Conservation (phyloP, 30 jellyfish, hydroid and myxozoan genomes). For the Clytia hemisphaerica region DNA sequence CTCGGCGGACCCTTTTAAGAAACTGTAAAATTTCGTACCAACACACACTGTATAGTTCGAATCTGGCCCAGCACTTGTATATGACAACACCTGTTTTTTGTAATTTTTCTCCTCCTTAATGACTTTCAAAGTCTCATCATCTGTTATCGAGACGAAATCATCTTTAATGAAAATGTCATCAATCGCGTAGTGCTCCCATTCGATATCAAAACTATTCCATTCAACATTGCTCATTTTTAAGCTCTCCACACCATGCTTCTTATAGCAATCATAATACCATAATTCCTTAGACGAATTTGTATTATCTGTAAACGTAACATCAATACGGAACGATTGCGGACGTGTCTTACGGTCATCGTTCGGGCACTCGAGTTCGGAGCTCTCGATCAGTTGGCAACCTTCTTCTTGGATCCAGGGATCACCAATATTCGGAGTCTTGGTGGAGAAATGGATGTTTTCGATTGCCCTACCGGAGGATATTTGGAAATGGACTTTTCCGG, state of each 20-base stretch:
- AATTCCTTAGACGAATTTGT: background rate
- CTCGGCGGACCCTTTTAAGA: no score
- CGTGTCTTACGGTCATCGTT: background rate
- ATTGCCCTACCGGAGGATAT: no score
- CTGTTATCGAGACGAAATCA: no score
- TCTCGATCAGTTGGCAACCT: background rate
- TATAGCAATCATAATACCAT: constrained; percentile 25
- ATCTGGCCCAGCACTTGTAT: no score
- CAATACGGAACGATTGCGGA: constrained; percentile 8
- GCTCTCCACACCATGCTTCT: constrained; percentile 11
- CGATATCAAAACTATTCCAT: constrained; percentile 17
- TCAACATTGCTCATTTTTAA: background rate
- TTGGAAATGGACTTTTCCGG: no score
- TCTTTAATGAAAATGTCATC: constrained; percentile 14
- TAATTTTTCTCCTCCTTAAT: no score
- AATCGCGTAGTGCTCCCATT: constrained; percentile 12
- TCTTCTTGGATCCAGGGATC: constrained; percentile 5
- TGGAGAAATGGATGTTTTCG: background rate
- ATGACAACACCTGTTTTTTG: no score
- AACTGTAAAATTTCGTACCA: no score
- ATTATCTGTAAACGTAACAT: no score
- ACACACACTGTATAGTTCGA: no score
- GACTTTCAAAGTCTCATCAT: no score
- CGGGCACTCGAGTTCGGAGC: constrained; percentile 2
- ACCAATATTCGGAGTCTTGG: background rate